Conservation (phyloP, 2,797 vertebrate genomes). For the Dicrostonyx torquatus region DNA sequence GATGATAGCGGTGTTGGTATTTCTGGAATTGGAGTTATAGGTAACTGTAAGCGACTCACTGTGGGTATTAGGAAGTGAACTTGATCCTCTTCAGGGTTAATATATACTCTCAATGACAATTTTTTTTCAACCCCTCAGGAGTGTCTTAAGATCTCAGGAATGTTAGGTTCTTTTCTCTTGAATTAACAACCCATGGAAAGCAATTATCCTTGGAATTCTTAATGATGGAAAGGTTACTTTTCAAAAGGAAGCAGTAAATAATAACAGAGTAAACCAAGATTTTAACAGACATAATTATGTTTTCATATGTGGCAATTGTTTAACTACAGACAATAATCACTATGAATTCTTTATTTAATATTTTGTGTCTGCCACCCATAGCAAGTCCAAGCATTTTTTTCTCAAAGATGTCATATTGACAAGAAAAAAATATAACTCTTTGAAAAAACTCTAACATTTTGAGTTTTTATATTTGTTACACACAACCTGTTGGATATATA, state of each 20-base stretch:
- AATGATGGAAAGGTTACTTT: background rate
- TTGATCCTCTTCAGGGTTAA: background rate
- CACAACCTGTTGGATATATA: background rate
- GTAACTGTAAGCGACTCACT: background rate
- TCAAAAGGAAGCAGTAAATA: background rate
- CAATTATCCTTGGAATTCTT: background rate
- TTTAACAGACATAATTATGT: background rate
- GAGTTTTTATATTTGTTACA: background rate
- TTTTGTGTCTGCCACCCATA: background rate
- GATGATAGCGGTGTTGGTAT: background rate
- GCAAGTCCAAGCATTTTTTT: background rate
- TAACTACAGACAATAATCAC: background rate
- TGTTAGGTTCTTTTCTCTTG: background rate
- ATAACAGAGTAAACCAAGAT: background rate
- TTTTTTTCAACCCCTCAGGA: background rate
- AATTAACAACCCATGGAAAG: background rate
- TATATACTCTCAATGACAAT: background rate
- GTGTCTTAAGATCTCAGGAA: background rate
- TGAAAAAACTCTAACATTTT: background rate
- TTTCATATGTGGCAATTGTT: background rate
- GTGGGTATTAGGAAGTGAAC: background rate
- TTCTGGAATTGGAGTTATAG: background rate
- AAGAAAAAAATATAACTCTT: background rate
- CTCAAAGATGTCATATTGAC: background rate
- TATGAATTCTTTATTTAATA: background rate